These are phyloP conservation scores for Sylvia borin DNA, from an alignment of 2,797 vertebrate genomes.

Conservation along the genomic window DNA sequence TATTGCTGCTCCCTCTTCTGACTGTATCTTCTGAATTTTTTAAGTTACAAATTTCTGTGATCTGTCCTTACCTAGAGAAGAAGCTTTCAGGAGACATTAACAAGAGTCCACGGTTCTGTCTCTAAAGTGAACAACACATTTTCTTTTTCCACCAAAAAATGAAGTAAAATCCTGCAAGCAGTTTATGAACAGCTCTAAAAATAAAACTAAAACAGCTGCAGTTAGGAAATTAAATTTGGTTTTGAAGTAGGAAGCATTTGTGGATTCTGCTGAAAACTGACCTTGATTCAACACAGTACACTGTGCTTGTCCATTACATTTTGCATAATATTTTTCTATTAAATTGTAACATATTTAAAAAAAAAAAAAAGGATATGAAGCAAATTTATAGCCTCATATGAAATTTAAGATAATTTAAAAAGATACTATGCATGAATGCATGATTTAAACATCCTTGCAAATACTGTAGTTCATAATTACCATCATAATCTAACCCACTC, in stretches of 20 bases:
- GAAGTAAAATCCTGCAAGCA: neutral
- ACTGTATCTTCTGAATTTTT: neutral
- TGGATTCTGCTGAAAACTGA: neutral
- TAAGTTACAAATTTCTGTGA: neutral
- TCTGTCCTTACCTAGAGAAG: neutral
- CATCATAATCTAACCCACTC: neutral
- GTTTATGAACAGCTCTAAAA: neutral
- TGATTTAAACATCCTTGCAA: neutral
- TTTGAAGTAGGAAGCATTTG: neutral
- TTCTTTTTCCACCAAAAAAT: neutral
- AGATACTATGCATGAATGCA: neutral
- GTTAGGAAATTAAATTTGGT: neutral
- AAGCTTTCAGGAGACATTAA: neutral
- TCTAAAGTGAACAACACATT: neutral
- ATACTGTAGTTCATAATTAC: neutral
- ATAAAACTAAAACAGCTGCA: neutral
- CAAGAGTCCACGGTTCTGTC: neutral
- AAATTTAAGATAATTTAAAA: neutral
- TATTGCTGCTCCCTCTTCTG: neutral
- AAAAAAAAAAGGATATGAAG: neutral
- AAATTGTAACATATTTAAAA: neutral
- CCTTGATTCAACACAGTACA: neutral
- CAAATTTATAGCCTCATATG: neutral
- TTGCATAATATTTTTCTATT: neutral
- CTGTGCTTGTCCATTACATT: neutral